phyloP scores from a whole-genome alignment of 2,797 vertebrate species.

The Phrynocephalus vlangalii region DNA sequence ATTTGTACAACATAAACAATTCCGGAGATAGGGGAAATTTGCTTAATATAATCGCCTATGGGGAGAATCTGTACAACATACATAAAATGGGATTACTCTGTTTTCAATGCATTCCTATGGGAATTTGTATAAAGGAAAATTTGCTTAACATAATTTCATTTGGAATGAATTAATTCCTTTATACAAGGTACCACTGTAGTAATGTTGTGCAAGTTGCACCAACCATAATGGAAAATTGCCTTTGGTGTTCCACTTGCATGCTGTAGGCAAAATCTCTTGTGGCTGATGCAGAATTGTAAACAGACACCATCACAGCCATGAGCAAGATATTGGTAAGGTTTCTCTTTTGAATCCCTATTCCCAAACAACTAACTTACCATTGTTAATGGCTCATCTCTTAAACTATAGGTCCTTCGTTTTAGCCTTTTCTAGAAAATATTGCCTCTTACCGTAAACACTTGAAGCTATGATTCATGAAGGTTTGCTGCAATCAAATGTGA shows the following conservation, averaged over 20 bases:
- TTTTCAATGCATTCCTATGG: no score
- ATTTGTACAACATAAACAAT: no score
- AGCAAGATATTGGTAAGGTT: neutral
- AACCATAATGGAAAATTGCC: neutral
- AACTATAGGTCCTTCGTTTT: neutral
- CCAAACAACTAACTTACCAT: no score
- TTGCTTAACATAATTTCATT: no score
- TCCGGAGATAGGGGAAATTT: no score
- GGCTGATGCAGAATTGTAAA: neutral
- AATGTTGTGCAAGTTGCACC: neutral
- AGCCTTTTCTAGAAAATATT: neutral
- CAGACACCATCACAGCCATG: neutral
- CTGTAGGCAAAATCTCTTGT: neutral
- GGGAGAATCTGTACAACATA: no score
- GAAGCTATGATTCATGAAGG: neutral
- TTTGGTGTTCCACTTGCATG: neutral
- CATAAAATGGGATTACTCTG: no score
- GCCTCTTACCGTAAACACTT: conserved; percentile 11
- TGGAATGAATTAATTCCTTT: no score
- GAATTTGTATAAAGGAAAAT: no score
- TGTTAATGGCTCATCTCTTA: neutral
- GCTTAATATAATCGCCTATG: no score
- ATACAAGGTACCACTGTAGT: no score
- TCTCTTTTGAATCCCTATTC: neutral
- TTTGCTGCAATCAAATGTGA: conserved; percentile 9